Percentiles rank a stretch among this genome's conserved stretches.
These are phyloP conservation scores for Umimayanthus chanpuru DNA, from an alignment of 92 coral and sea anemone species.

Conservation along the genomic window DNA sequence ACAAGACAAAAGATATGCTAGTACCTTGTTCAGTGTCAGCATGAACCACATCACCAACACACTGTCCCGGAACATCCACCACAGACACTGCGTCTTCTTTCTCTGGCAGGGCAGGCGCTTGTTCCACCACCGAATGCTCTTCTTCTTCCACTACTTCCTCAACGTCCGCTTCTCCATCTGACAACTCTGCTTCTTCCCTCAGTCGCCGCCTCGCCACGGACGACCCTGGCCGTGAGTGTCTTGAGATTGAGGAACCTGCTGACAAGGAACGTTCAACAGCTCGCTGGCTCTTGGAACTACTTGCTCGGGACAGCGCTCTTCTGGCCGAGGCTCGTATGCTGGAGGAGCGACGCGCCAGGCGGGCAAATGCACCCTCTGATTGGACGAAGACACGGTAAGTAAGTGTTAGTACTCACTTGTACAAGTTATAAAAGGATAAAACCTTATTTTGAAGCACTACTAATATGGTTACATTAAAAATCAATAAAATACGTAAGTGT, in stretches of 20 bases:
- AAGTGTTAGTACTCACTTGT: not conserved
- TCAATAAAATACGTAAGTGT: too few species aligned
- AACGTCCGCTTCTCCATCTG: slow-evolving; percentile 39
- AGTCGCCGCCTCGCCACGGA: slow-evolving; percentile 52
- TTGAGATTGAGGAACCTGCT: slow-evolving; percentile 65
- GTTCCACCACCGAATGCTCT: slow-evolving; percentile 14
- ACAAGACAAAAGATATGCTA: not conserved
- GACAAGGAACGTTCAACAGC: slow-evolving; percentile 80
- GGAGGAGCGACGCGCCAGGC: slow-evolving; percentile 78
- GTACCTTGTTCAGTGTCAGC: not conserved
- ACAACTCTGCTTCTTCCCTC: slow-evolving; percentile 44
- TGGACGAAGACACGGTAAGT: not conserved
- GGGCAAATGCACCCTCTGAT: slow-evolving; percentile 73
- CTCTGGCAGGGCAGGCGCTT: slow-evolving; percentile 22
- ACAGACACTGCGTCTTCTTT: not conserved
- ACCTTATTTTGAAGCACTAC: too few species aligned
- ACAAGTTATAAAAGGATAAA: not conserved
- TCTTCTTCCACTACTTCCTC: slow-evolving; percentile 22
- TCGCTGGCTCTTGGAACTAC: slow-evolving; percentile 86
- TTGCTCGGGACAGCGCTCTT: slow-evolving; percentile 68
- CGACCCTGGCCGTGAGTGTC: slow-evolving; percentile 72
- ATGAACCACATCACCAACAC: not conserved
- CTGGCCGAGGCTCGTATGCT: slow-evolving; percentile 80
- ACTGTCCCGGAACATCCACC: not conserved
- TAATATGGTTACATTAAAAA: too few species aligned